Conservation (phyloP, 2,888 invertebrate species). For the Macrophya alboannulata region DNA sequence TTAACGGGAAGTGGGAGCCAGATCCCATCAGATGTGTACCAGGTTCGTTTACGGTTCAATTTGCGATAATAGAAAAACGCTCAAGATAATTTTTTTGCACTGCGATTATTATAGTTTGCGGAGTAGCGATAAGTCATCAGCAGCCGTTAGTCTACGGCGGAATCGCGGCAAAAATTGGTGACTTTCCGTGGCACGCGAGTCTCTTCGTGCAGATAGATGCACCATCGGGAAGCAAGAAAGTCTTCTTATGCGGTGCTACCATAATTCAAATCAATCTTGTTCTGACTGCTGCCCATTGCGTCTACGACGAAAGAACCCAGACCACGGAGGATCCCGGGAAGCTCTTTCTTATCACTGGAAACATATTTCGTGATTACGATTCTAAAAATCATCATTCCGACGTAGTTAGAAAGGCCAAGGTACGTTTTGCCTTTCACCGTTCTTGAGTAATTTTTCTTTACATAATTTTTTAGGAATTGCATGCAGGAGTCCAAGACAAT, state of each 20-base stretch:
- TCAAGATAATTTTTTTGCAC: background rate
- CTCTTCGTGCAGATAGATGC: constrained; percentile 68
- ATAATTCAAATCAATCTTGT: constrained; percentile 75
- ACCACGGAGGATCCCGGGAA: constrained; percentile 63
- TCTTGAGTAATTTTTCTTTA: background rate
- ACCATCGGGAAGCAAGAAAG: constrained; percentile 60
- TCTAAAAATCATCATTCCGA: constrained; percentile 63
- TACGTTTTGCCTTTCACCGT: constrained; percentile 57
- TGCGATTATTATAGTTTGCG: constrained; percentile 75
- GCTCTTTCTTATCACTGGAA: constrained; percentile 75
- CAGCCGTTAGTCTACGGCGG: background rate
- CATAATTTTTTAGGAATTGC: background rate
- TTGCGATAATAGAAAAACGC: background rate
- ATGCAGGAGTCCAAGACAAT: background rate
- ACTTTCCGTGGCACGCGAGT: constrained; percentile 79
- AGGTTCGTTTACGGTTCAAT: constrained; percentile 72
- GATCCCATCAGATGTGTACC: constrained; percentile 74
- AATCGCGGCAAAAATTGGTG: constrained; percentile 63
- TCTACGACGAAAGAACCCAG: constrained; percentile 71
- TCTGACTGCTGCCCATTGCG: constrained; percentile 79
- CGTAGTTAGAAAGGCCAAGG: constrained; percentile 69
- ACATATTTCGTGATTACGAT: constrained; percentile 74
- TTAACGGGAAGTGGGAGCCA: constrained; percentile 74
- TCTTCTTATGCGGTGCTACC: constrained; percentile 77
- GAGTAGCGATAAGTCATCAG: constrained; percentile 62